These are phyloP conservation scores for Stenolophus ochropezus DNA, from an alignment of 2,888 invertebrate species.

Conservation along the genomic window DNA sequence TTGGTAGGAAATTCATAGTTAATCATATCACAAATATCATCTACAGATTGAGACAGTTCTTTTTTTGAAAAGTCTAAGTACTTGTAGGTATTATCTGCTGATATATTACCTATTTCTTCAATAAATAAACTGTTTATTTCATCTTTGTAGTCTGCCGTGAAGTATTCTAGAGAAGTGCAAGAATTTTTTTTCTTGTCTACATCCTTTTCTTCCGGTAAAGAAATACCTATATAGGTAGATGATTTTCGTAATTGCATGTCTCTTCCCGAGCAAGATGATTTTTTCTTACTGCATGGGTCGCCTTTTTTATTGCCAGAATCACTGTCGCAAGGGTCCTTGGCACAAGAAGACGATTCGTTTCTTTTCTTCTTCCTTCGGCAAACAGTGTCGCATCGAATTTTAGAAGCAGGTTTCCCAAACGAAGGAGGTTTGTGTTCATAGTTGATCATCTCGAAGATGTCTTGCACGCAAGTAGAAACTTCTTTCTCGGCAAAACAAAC, in stretches of 20 bases:
- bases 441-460: background rate
- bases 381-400: background rate
- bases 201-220: background rate
- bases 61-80: background rate
- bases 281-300: background rate
- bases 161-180: no score
- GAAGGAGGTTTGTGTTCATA: background rate
- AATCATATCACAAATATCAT: background rate
- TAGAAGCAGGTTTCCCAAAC: background rate
- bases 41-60: background rate
- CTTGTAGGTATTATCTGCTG: background rate
- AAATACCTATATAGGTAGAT: background rate
- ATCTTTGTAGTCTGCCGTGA: no score
- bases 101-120: background rate
- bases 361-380: background rate
- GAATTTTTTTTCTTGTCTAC: no score
- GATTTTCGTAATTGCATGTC: background rate
- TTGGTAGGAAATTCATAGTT: constrained; percentile 8
- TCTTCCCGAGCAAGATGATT: background rate
- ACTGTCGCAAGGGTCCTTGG: constrained; percentile 5
- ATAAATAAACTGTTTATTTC: no score
- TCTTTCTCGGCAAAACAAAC: background rate
- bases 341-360: background rate
- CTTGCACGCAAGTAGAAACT: background rate
- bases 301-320: constrained; percentile 12